Percentiles rank a stretch among this genome's conserved stretches.
Evolutionary conservation across 2,113 vertebrate species (phyloP).

Genomic region (Hystrix brachyura): DNA sequence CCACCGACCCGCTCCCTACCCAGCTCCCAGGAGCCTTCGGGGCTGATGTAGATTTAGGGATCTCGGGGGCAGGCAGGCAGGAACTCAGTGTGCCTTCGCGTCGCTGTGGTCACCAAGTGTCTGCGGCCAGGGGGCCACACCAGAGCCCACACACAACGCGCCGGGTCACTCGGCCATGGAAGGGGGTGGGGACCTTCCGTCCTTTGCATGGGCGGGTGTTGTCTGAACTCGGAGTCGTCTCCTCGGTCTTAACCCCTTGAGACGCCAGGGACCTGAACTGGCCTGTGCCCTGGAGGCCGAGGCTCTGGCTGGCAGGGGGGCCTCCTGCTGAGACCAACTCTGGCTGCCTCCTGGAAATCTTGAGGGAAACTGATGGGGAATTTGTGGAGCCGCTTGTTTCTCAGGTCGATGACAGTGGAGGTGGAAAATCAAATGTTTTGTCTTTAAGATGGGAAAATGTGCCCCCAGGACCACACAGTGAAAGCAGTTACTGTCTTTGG

Average conservation of each 20-base stretch:
- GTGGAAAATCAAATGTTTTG: not conserved
- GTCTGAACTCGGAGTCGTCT: not conserved
- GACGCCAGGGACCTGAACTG: not conserved
- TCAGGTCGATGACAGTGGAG: not conserved
- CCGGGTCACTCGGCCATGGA: not conserved
- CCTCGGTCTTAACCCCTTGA: not conserved
- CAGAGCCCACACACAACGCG: not conserved
- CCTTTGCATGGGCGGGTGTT: not conserved
- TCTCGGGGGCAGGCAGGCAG: not conserved
- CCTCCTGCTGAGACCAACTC: not conserved
- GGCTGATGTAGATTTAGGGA: not conserved
- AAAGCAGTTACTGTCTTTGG: not conserved
- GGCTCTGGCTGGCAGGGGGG: not conserved
- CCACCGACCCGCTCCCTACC: rapidly evolving
- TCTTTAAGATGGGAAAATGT: not conserved
- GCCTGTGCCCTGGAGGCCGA: not conserved
- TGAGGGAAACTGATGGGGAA: not conserved
- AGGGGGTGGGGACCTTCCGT: not conserved
- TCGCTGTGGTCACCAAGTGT: not conserved
- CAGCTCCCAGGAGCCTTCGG: not conserved
- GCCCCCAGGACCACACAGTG: not conserved
- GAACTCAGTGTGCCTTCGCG: not conserved
- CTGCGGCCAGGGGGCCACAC: not conserved
- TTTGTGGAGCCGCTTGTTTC: not conserved
- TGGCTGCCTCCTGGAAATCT: not conserved